phyloP scores from a whole-genome alignment of 2,113 vertebrate species.

The Sylvia atricapilla region DNA sequence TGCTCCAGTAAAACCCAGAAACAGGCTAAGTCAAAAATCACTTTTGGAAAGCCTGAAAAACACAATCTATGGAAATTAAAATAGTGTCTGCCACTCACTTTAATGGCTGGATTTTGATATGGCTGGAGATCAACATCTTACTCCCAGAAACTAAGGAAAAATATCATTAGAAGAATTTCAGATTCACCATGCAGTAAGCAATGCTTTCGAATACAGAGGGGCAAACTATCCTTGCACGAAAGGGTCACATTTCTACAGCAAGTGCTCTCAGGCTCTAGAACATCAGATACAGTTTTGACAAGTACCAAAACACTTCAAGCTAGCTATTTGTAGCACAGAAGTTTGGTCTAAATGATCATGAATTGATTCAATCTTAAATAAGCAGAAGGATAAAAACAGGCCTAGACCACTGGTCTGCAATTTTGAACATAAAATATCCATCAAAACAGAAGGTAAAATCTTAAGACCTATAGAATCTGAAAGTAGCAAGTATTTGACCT shows the following conservation, averaged over 20 bases:
- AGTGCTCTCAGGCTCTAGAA: not conserved
- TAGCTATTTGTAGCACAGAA: not conserved
- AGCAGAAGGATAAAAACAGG: not conserved
- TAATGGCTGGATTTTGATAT: not conserved
- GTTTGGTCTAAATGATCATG: not conserved
- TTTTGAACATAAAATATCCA: not conserved
- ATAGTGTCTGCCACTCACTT: not conserved
- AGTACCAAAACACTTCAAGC: not conserved
- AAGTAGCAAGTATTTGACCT: not conserved
- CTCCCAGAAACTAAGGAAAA: not conserved
- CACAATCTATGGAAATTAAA: not conserved
- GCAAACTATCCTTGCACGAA: not conserved
- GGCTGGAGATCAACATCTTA: not conserved
- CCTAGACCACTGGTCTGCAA: not conserved
- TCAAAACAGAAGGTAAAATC: not conserved
- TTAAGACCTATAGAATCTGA: not conserved
- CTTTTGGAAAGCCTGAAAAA: conserved; percentile 8
- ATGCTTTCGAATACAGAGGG: not conserved
- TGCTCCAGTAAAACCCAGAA: conserved; percentile 17
- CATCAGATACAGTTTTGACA: not conserved
- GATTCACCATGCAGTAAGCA: not conserved
- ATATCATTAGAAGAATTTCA: not conserved
- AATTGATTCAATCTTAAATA: not conserved
- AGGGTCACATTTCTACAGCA: not conserved
- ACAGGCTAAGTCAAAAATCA: not conserved